A percentile compares a stretch with the other conserved stretches of the same genome.
Conservation (phyloP, 2,113 vertebrate genomes). For the Paramormyrops kingsleyae region DNA sequence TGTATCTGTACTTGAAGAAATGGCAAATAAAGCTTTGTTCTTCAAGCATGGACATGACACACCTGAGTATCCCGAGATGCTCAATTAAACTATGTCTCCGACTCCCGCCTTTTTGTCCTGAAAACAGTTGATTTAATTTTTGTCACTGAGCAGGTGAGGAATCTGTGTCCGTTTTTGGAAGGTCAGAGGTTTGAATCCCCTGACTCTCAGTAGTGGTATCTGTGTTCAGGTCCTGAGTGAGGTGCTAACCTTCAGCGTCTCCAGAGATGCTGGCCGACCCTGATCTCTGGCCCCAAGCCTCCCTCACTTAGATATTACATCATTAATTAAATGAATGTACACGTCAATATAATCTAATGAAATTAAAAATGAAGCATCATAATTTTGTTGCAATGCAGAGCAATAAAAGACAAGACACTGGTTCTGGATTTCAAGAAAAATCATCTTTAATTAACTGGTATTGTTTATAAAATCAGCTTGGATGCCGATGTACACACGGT, state of each 20-base stretch:
- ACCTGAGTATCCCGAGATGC: not conserved
- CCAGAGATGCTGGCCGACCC: not conserved
- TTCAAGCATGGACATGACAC: not conserved
- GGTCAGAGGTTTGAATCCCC: not conserved
- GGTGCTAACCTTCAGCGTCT: not conserved
- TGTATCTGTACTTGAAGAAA: not conserved
- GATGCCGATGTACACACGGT: conserved; percentile 54
- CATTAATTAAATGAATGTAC: no score
- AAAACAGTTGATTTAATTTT: not conserved
- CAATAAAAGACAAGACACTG: conserved; percentile 19
- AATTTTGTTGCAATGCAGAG: not conserved
- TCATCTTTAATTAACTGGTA: conserved; percentile 61
- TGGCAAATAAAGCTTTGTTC: not conserved
- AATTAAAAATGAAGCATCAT: not conserved
- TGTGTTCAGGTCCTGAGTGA: not conserved
- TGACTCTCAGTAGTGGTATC: not conserved
- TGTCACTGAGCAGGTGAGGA: not conserved
- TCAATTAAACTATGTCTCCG: not conserved
- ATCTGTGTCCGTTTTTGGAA: not conserved
- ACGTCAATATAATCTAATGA: not conserved
- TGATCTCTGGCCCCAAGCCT: no score
- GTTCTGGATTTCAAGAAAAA: conserved; percentile 63
- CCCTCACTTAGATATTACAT: not conserved
- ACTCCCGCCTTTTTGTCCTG: not conserved
- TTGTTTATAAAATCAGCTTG: conserved; percentile 67